Conservation (phyloP, 2,113 vertebrate genomes). For the Osmerus eperlanus region DNA sequence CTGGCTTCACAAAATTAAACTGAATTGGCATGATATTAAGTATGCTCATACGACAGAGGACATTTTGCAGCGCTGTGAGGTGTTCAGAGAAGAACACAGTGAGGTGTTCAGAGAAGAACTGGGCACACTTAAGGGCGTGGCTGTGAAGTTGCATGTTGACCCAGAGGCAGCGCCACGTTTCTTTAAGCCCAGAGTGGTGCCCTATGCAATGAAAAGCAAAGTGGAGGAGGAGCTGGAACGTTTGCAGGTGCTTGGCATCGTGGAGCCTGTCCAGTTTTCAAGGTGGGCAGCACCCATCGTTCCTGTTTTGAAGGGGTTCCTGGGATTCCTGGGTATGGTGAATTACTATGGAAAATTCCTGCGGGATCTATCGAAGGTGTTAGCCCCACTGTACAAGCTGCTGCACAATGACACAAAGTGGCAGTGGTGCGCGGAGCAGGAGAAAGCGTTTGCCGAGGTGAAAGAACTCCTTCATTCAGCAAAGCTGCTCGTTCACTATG, state of each 20-base stretch:
- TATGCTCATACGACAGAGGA: neutral
- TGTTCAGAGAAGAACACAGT: too few relatives aligned
- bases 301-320: neutral
- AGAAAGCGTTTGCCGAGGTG: too few relatives aligned
- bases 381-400: too few relatives aligned
- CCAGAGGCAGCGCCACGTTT: neutral
- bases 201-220: slow-evolving; percentile 18
- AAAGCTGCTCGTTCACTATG: too few relatives aligned
- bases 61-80: neutral
- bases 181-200: slow-evolving; percentile 19
- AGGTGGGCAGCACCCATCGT: slow-evolving; percentile 20
- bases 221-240: slow-evolving; percentile 9
- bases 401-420: too few relatives aligned
- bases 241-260: neutral
- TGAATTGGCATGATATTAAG: slow-evolving; percentile 17
- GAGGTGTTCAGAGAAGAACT: slow-evolving; percentile 25
- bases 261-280: slow-evolving; percentile 8
- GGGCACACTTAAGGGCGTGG: slow-evolving; percentile 7
- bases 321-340: too few relatives aligned
- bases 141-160: neutral
- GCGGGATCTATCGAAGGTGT: too few relatives aligned
- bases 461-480: too few relatives aligned
- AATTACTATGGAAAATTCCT: too few relatives aligned
- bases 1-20: slow-evolving; percentile 7
- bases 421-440: too few relatives aligned